Conservation (phyloP, 2,113 vertebrate genomes). For the Sylvicapra grimmia region DNA sequence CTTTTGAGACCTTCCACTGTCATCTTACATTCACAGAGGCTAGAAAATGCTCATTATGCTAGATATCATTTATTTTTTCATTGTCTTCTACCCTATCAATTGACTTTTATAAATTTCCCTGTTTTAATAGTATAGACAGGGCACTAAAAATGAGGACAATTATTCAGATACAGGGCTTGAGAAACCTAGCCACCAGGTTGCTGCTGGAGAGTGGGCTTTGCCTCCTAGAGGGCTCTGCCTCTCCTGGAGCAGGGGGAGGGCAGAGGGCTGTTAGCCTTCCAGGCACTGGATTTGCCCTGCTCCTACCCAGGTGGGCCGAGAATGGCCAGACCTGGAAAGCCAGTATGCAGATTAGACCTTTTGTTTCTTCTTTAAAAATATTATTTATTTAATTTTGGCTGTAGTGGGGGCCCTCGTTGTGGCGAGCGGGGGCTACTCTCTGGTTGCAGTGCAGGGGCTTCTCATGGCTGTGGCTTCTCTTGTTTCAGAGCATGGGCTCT, state of each 20-base stretch:
- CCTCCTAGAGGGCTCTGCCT: background rate
- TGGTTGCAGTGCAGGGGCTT: background rate
- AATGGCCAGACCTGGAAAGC: background rate
- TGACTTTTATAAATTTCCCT: background rate
- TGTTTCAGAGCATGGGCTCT: background rate
- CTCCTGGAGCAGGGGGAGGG: background rate
- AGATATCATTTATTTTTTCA: slow-evolving; percentile 25
- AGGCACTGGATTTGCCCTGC: too few relatives aligned
- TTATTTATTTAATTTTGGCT: background rate
- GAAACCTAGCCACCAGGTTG: background rate
- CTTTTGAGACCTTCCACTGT: background rate
- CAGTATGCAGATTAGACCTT: accelerated
- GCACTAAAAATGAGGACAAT: background rate
- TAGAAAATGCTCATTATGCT: background rate
- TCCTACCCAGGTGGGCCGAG: background rate
- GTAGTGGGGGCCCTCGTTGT: background rate
- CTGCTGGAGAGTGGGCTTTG: background rate
- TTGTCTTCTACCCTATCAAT: background rate
- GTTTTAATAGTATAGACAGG: background rate
- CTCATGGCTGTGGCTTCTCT: background rate
- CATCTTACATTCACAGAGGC: background rate
- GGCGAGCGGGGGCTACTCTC: background rate
- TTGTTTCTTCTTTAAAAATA: background rate
- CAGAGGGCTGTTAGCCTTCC: background rate
- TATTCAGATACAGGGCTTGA: background rate